Evolutionary conservation across 2,113 vertebrate species (phyloP).

Genomic region (Vidua chalybeata): DNA sequence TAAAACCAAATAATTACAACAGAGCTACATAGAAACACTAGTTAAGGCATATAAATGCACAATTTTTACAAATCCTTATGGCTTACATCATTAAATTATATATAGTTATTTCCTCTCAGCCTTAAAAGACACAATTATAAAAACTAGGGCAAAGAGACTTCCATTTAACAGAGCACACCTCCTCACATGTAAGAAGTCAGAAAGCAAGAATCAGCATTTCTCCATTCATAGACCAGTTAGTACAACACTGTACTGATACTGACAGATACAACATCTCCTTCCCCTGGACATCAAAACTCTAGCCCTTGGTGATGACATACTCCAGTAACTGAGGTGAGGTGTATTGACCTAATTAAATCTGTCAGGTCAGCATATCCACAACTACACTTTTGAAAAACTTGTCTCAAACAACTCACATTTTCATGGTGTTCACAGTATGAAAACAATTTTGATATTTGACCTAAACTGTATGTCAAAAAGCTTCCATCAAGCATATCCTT

Average conservation of each 20-base stretch:
- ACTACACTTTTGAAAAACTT: neutral
- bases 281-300: neutral
- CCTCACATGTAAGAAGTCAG: neutral
- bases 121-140: neutral
- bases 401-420: neutral
- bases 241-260: neutral
- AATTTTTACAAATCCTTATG: neutral
- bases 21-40: neutral
- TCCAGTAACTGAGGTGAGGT: neutral
- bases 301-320: neutral
- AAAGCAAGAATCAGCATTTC: neutral
- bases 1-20: neutral
- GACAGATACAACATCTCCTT: neutral
- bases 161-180: neutral
- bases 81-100: neutral
- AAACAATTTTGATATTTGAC: neutral
- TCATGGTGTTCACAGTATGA: neutral
- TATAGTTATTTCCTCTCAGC: neutral
- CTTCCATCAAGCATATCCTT: neutral
- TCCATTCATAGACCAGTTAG: neutral
- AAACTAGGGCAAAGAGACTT: neutral
- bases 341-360: neutral
- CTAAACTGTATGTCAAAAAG: neutral
- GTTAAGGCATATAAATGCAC: neutral
- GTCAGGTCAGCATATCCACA: neutral